phyloP scores from a whole-genome alignment of 1,140 invertebrate species.

The Meloidogyne hapla region DNA sequence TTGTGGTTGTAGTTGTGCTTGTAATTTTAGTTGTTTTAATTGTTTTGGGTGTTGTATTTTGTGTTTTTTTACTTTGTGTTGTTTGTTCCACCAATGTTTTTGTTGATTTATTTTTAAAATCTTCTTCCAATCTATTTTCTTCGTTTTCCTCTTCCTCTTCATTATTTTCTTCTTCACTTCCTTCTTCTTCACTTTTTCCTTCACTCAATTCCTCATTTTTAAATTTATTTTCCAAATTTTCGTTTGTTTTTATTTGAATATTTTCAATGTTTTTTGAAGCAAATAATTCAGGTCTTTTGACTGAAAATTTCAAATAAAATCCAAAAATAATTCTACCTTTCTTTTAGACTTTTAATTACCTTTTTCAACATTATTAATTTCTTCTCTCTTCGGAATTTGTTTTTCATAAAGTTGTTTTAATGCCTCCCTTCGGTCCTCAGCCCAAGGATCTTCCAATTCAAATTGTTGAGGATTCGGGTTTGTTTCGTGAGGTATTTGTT shows the following conservation, averaged over 20 bases:
- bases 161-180: not conserved
- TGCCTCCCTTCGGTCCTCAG: conserved; percentile 54
- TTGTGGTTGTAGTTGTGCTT: not conserved
- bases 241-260: no score
- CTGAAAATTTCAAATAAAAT: no score
- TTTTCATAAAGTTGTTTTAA: conserved; percentile 49
- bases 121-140: not conserved
- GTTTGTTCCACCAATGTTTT: not conserved
- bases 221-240: not conserved
- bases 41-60: not conserved
- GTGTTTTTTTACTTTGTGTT: not conserved
- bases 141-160: not conserved
- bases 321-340: no score
- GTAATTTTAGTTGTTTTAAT: not conserved
- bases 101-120: not conserved
- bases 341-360: not conserved
- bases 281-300: no score
- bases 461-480: conserved; percentile 45
- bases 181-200: conserved; percentile 11
- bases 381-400: not conserved
- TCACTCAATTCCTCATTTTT: not conserved
- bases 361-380: not conserved
- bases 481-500: not conserved
- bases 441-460: conserved; percentile 50
- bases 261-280: no score